Conservation (phyloP, 1,140 invertebrate species). For the Battus philenor region DNA sequence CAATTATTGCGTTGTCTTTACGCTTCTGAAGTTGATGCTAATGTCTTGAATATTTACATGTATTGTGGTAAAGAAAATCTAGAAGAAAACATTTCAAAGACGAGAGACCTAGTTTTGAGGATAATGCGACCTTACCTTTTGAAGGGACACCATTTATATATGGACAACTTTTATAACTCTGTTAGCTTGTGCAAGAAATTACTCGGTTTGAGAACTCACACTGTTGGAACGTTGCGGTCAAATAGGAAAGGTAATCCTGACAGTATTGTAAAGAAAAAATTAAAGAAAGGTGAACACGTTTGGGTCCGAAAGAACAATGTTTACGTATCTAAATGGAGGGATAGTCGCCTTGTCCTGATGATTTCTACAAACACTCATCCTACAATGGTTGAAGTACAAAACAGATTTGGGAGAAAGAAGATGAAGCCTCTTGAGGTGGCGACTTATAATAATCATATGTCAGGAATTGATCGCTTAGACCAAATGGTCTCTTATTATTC, state of each 20-base stretch:
- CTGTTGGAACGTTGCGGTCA: slow-evolving; percentile 29
- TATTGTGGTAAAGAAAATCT: slow-evolving; percentile 25
- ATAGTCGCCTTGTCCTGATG: slow-evolving; percentile 37
- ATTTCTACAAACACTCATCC: slow-evolving; percentile 25
- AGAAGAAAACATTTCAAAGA: slow-evolving; percentile 18
- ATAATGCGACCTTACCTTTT: slow-evolving; percentile 32
- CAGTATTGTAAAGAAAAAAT: slow-evolving; percentile 21
- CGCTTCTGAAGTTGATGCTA: slow-evolving; percentile 21
- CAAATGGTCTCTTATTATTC: slow-evolving; percentile 40
- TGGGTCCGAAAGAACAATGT: slow-evolving; percentile 28
- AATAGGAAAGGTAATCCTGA: slow-evolving; percentile 34
- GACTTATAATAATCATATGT: slow-evolving; percentile 31
- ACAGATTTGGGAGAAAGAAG: too few species aligned
- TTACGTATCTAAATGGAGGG: slow-evolving; percentile 44
- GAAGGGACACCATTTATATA: slow-evolving; percentile 37
- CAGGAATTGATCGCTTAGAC: slow-evolving; percentile 33
- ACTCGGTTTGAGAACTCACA: slow-evolving; percentile 27
- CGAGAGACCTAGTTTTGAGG: slow-evolving; percentile 24
- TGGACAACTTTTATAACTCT: slow-evolving; percentile 43
- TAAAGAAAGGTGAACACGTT: slow-evolving; percentile 33
- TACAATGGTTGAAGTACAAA: too few species aligned
- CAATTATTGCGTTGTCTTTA: slow-evolving; percentile 36
- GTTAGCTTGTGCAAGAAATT: slow-evolving; percentile 25
- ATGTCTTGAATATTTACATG: slow-evolving; percentile 41
- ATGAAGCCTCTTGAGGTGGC: slow-evolving; percentile 30